Conservation (phyloP, 2,888 invertebrate genomes). For the Luffia ferchaultella region DNA sequence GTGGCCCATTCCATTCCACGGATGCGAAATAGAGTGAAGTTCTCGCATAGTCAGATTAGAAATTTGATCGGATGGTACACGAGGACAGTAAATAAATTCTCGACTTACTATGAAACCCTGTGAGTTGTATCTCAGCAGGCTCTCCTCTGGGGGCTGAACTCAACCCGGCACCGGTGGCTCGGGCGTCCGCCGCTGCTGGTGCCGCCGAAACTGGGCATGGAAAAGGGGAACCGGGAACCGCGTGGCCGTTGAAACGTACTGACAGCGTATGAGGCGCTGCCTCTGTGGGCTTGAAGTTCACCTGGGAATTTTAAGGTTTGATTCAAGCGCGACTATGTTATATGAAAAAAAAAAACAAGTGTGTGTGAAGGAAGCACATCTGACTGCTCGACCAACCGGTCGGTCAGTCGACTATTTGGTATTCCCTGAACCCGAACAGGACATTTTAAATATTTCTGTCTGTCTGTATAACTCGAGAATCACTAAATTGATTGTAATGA, state of each 20-base stretch:
- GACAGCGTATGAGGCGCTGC: constrained; percentile 91
- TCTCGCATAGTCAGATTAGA: too few relatives aligned
- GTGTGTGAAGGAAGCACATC: neutral
- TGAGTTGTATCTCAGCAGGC: constrained; percentile 48
- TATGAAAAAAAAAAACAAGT: neutral
- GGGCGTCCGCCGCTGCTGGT: constrained; percentile 46
- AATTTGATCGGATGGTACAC: too few relatives aligned
- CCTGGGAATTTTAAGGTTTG: constrained; percentile 45
- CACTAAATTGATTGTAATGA: too few relatives aligned
- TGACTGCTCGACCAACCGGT: neutral
- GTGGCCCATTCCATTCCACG: too few relatives aligned
- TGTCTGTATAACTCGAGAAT: too few relatives aligned
- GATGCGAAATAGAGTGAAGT: too few relatives aligned
- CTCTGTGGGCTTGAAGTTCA: constrained; percentile 96
- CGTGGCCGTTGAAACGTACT: constrained; percentile 81
- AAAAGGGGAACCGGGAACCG: constrained; percentile 92
- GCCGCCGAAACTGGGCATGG: constrained; percentile 79
- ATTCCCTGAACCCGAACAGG: too few relatives aligned
- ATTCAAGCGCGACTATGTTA: too few relatives aligned
- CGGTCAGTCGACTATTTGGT: too few relatives aligned
- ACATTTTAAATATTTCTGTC: too few relatives aligned
- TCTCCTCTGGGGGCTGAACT: constrained; percentile 44
- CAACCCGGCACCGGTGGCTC: constrained; percentile 48
- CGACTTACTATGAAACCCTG: constrained; percentile 47
- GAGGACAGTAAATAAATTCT: neutral